These are phyloP conservation scores for Xerus inauris DNA, from an alignment of 2,113 vertebrate genomes.

Conservation along the genomic window DNA sequence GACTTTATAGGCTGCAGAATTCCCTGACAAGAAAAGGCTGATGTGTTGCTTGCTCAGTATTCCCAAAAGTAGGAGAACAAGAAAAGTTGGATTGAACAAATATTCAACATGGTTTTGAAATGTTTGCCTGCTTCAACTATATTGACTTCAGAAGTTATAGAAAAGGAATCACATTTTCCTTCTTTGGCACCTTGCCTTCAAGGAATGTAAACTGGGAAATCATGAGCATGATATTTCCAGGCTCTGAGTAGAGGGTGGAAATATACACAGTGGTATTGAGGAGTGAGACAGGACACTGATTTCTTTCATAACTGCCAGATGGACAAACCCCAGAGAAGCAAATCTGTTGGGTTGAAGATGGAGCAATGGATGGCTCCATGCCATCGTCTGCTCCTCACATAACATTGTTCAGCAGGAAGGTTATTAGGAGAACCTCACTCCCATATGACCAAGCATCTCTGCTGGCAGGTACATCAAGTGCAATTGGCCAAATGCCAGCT, in stretches of 20 bases:
- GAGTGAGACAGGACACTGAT: constrained; percentile 16
- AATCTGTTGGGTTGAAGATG: neutral
- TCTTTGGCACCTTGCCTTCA: constrained; percentile 59
- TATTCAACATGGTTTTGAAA: neutral
- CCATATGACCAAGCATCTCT: neutral
- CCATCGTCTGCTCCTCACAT: neutral
- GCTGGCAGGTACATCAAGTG: neutral
- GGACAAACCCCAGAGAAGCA: constrained; percentile 34
- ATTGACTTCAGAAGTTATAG: constrained; percentile 46
- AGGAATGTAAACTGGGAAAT: constrained; percentile 33
- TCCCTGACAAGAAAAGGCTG: neutral
- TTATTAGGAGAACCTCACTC: neutral
- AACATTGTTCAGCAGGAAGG: neutral
- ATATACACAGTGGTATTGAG: constrained; percentile 27
- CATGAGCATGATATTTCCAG: constrained; percentile 49
- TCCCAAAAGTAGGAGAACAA: neutral
- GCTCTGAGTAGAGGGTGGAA: neutral
- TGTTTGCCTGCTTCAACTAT: constrained; percentile 6
- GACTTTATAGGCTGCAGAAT: neutral
- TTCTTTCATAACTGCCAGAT: constrained; percentile 49
- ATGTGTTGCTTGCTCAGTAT: neutral
- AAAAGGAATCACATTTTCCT: constrained; percentile 50
- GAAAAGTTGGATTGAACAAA: constrained; percentile 23
- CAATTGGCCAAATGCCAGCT: neutral
- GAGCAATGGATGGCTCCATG: neutral